phyloP scores from a whole-genome alignment of 2,797 vertebrate species.

The Babyrousa celebensis region DNA sequence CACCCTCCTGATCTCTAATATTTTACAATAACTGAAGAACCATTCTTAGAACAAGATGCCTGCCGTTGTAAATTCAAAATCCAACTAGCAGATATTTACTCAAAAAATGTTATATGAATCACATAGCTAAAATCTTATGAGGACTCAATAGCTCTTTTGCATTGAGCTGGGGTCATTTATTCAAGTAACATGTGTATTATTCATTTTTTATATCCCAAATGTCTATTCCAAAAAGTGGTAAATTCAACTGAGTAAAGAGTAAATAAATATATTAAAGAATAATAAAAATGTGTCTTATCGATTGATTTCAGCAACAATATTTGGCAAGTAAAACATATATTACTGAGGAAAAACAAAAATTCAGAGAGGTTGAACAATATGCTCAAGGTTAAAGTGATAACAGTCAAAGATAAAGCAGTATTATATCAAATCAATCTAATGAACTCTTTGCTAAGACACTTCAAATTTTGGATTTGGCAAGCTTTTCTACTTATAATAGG shows the following conservation, averaged over 20 bases:
- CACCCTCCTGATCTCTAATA: not conserved
- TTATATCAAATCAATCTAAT: constrained; percentile 38
- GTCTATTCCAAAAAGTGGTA: not conserved
- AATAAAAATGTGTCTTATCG: constrained; percentile 57
- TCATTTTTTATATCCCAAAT: constrained; percentile 46
- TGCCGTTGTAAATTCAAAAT: not conserved
- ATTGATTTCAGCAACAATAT: constrained; percentile 36
- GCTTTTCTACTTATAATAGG: not conserved
- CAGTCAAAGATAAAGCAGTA: not conserved
- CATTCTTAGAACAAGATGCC: not conserved
- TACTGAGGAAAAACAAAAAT: not conserved
- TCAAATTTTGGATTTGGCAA: constrained; percentile 51
- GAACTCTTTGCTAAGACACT: not conserved
- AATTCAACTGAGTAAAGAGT: constrained; percentile 44
- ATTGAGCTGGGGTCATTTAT: not conserved
- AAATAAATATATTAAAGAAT: constrained; percentile 52
- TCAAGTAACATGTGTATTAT: not conserved
- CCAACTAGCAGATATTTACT: constrained; percentile 5
- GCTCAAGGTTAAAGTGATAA: not conserved
- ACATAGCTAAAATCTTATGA: not conserved
- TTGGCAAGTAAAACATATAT: not conserved
- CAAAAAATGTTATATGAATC: not conserved
- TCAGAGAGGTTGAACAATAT: not conserved
- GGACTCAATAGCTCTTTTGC: not conserved
- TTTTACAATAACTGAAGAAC: constrained; percentile 3